Evolutionary conservation across 2,888 invertebrate species (phyloP), one percentile per base, ranked within the genome.

Genomic region (Gonocerus acuteangulatus): DNA sequence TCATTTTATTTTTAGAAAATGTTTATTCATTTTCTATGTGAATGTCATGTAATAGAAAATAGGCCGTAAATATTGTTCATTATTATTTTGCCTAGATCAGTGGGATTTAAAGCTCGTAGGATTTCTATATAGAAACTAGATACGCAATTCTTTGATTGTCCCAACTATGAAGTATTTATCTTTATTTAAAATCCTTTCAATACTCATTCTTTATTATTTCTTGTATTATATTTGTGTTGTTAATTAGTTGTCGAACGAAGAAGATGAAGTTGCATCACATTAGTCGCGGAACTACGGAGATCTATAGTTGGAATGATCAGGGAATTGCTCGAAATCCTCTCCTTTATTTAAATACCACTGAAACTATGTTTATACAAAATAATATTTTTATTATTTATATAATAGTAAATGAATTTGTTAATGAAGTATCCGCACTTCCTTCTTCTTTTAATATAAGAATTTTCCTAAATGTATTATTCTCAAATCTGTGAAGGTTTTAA

Each of bases 151-250:
- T 34, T 51, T 16, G 51, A 51, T 51, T 51, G 51, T 51, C 51
- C 51, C 32, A 51, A 51, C 51, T 51, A 51, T 51, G 48, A 16
- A 51, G 19, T 27, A 27, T 34, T 16, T 3, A 27, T 48, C 23
- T 51, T 51, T 51, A 51, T 51, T 51, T 27, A 19, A 27, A 27
- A 51, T 51, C 34, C 34, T 51, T 51, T 51, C 34, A 51, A 51
- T 51, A 51, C 51, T 51, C 51, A 51, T 34, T 34, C 19, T 51
- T 51, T 34, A 51, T 51, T 27, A 34, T 51, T 51, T 34, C 34
- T 34, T 27, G 34, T 51, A 27, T 27, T 27, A n/a, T 27, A 27
- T 27, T 27, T 27, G 4, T 51, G 34, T 34, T 34, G 34, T 51
- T n/a, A 51, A 34, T 51, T 51, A 19, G 23, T 51, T 51, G 19